These are phyloP conservation scores for Limonius californicus DNA, from an alignment of 1,140 invertebrate species.

Conservation along the genomic window DNA sequence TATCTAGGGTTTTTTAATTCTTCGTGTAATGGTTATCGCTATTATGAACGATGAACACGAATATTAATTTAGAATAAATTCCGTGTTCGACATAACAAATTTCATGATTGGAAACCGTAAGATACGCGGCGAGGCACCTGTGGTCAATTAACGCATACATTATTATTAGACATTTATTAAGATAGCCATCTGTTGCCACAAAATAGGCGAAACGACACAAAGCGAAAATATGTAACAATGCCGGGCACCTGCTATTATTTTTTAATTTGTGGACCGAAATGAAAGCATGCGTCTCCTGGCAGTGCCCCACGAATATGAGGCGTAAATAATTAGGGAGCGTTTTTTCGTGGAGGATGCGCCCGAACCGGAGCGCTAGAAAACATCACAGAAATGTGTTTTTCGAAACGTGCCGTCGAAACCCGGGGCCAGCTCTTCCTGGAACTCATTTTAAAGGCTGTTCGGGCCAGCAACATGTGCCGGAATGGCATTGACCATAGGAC, in stretches of 20 bases:
- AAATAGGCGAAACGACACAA: not conserved
- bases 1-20: too few species aligned
- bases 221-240: not conserved
- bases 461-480: not conserved
- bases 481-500: constrained; percentile 10
- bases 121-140: too few species aligned
- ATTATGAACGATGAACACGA: too few species aligned
- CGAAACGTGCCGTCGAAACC: not conserved
- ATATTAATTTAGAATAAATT: too few species aligned
- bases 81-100: too few species aligned
- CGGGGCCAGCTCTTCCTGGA: not conserved
- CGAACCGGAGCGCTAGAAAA: not conserved
- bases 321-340: not conserved
- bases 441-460: constrained; percentile 8
- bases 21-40: too few species aligned
- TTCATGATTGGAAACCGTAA: too few species aligned
- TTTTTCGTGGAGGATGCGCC: not conserved
- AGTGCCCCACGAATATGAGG: not conserved
- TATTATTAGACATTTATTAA: not conserved
- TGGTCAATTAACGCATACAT: not conserved
- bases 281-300: not conserved
- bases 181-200: not conserved
- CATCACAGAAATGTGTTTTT: not conserved
- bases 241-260: not conserved
- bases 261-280: not conserved